phyloP scores from a whole-genome alignment of 2,888 invertebrate species.

The Leucoptera coffeella region DNA sequence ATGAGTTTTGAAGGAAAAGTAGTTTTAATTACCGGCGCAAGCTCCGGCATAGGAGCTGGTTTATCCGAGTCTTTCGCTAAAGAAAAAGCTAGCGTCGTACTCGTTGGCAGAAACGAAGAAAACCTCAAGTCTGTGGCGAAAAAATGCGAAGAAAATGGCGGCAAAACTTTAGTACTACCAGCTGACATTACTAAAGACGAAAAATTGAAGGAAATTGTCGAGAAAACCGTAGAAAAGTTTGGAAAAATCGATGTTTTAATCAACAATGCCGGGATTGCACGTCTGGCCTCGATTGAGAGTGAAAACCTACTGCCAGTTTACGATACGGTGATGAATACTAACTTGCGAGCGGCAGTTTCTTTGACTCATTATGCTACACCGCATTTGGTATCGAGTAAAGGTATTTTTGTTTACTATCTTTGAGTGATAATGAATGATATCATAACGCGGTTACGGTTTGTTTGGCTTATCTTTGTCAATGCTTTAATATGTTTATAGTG shows the following conservation, averaged over 20 bases:
- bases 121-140: constrained; percentile 11
- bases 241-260: constrained; percentile 18
- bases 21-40: constrained; percentile 17
- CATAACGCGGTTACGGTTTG: too few relatives aligned
- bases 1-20: constrained; percentile 13
- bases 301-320: constrained; percentile 11
- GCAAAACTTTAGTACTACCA: constrained; percentile 10
- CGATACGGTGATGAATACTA: constrained; percentile 13
- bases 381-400: constrained; percentile 13
- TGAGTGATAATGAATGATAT: too few relatives aligned
- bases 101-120: constrained; percentile 12
- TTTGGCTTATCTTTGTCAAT: too few relatives aligned
- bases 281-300: constrained; percentile 8
- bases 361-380: constrained; percentile 14
- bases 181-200: constrained; percentile 14
- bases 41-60: constrained; percentile 21
- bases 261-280: constrained; percentile 16
- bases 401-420: too few relatives aligned
- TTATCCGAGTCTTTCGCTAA: constrained; percentile 14
- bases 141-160: constrained; percentile 9
- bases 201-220: constrained; percentile 10
- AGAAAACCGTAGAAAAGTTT: constrained; percentile 12
- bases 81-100: constrained; percentile 13
- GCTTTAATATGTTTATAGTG: too few relatives aligned
- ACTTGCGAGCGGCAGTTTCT: constrained; percentile 12